These are phyloP conservation scores for Nebria salina DNA, from an alignment of 2,888 invertebrate species.

Conservation along the genomic window DNA sequence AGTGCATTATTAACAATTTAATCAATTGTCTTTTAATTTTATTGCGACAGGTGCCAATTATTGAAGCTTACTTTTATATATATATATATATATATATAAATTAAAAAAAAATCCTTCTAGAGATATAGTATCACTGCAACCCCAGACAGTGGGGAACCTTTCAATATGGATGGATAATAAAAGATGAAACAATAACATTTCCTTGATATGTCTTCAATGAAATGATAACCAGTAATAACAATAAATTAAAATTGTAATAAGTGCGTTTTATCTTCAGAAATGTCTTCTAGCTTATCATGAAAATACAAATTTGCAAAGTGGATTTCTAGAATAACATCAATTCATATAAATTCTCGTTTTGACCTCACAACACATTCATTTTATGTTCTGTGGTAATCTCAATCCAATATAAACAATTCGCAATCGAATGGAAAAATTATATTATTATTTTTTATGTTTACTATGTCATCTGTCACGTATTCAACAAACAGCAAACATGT, in stretches of 20 bases:
- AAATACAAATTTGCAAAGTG: neutral
- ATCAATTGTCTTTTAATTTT: too few species aligned
- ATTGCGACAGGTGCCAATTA: too few species aligned
- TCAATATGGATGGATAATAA: too few species aligned
- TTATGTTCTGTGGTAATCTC: neutral
- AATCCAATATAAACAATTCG: neutral
- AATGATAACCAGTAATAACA: neutral
- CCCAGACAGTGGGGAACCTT: too few species aligned
- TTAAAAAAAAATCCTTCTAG: too few species aligned
- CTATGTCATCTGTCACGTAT: neutral
- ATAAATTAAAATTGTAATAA: neutral
- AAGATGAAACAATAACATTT: neutral
- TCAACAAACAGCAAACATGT: neutral
- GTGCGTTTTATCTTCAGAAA: neutral
- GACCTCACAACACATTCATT: neutral
- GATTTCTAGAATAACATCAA: neutral
- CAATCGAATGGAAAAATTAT: neutral
- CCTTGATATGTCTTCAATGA: neutral
- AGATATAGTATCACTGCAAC: too few species aligned
- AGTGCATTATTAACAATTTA: too few species aligned
- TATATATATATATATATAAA: too few species aligned
- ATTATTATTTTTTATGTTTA: conserved; percentile 1
- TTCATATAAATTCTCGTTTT: neutral
- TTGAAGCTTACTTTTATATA: too few species aligned
- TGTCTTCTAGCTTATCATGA: neutral